phyloP scores from a whole-genome alignment of 2,888 invertebrate species.

The Bombylius major region DNA sequence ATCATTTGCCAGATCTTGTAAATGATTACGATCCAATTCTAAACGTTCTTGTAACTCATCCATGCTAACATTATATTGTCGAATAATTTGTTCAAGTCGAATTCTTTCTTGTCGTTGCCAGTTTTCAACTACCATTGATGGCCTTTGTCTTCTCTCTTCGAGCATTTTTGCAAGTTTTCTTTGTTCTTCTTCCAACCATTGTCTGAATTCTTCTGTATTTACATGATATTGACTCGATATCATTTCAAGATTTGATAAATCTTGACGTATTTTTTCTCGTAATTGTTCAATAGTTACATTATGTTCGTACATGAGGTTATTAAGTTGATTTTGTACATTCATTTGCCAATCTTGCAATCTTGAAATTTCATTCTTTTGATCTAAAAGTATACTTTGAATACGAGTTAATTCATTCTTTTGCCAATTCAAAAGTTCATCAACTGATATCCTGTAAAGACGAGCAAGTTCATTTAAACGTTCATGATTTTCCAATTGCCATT shows the following conservation, averaged over 20 bases:
- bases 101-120: conserved; percentile 31
- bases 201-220: conserved; percentile 29
- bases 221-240: conserved; percentile 26
- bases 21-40: conserved; percentile 26
- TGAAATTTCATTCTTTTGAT: conserved; percentile 24
- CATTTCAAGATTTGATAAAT: conserved; percentile 26
- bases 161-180: conserved; percentile 26
- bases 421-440: conserved; percentile 27
- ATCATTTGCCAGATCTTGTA: conserved; percentile 25
- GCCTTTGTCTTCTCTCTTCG: conserved; percentile 22
- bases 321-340: conserved; percentile 25
- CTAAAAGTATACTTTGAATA: conserved; percentile 23
- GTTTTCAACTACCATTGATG: conserved; percentile 16
- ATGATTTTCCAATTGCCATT: conserved; percentile 29
- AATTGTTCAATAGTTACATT: conserved; percentile 28
- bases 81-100: conserved; percentile 26
- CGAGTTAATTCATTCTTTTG: conserved; percentile 29
- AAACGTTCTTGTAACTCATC: conserved; percentile 27
- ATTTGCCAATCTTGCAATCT: conserved; percentile 17
- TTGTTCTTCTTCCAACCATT: conserved; percentile 28
- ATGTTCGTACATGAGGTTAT: conserved; percentile 27
- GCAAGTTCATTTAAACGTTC: conserved; percentile 22
- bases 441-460: conserved; percentile 20
- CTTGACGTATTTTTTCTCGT: conserved; percentile 26
- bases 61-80: conserved; percentile 24